Conservation (phyloP, 1,140 invertebrate genomes). For the Calliphora vicina region DNA sequence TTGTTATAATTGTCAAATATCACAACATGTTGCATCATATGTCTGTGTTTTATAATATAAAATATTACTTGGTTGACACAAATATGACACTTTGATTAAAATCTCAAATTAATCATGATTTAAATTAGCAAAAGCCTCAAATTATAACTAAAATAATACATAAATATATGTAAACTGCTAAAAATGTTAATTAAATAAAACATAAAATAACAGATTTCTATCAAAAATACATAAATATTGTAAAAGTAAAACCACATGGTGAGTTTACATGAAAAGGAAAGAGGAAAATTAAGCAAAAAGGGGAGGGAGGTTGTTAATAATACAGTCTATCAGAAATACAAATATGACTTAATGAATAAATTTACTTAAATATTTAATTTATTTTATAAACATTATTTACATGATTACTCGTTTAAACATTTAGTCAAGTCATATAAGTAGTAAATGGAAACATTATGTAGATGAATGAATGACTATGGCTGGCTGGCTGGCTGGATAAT, state of each 20-base stretch:
- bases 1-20: no score
- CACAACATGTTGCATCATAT: no score
- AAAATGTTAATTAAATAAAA: background rate
- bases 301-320: background rate
- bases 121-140: background rate
- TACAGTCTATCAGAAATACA: background rate
- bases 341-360: background rate
- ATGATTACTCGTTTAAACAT: no score
- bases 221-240: background rate
- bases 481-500: background rate
- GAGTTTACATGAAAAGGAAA: background rate
- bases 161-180: background rate
- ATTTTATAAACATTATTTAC: background rate
- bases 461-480: no score
- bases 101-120: background rate
- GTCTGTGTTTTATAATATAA: no score
- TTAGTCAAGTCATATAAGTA: no score
- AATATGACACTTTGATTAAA: slow-evolving; percentile 36
- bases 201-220: background rate
- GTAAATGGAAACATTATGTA: no score
- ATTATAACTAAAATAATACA: background rate
- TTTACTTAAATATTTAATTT: background rate
- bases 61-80: background rate
- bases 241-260: background rate
- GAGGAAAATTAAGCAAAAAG: background rate